Evolutionary conservation across 1,140 invertebrate species (phyloP).

Genomic region (Tetragonula clypearis): DNA sequence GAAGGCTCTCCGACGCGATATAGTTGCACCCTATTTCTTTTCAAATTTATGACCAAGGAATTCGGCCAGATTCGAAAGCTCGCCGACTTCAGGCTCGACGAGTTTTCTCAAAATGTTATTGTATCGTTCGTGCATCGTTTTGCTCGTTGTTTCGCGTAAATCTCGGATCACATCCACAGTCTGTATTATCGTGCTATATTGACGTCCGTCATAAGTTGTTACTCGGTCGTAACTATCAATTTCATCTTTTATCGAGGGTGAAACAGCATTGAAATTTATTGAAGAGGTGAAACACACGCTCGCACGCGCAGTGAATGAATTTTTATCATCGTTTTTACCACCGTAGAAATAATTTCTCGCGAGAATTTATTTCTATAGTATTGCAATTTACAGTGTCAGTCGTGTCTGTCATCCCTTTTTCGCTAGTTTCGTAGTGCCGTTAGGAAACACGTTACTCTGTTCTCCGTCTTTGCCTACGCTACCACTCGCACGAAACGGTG

Average conservation of each 20-base stretch:
- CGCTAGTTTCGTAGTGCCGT: background rate
- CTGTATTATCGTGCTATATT: background rate
- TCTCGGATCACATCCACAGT: background rate
- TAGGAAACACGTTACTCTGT: background rate
- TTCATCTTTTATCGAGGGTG: background rate
- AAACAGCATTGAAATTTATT: background rate
- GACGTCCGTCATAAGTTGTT: too few relatives aligned
- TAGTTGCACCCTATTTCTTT: conserved; percentile 55
- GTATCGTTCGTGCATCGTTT: background rate
- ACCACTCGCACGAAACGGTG: background rate
- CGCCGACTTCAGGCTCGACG: conserved; percentile 45
- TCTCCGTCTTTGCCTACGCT: background rate
- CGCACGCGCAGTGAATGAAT: background rate
- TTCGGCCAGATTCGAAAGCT: conserved; percentile 54
- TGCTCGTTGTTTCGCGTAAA: conserved; percentile 22
- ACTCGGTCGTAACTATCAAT: background rate
- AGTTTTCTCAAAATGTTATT: conserved; percentile 46
- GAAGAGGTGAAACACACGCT: too few relatives aligned
- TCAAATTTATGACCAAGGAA: conserved; percentile 62
- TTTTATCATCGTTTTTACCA: background rate
- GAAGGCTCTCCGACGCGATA: conserved; percentile 50
- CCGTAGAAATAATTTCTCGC: background rate
- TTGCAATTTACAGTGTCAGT: background rate
- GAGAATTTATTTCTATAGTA: background rate
- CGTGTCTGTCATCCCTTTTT: background rate